These are phyloP conservation scores for Apis florea DNA, from an alignment of 1,140 invertebrate species.

Conservation along the genomic window DNA sequence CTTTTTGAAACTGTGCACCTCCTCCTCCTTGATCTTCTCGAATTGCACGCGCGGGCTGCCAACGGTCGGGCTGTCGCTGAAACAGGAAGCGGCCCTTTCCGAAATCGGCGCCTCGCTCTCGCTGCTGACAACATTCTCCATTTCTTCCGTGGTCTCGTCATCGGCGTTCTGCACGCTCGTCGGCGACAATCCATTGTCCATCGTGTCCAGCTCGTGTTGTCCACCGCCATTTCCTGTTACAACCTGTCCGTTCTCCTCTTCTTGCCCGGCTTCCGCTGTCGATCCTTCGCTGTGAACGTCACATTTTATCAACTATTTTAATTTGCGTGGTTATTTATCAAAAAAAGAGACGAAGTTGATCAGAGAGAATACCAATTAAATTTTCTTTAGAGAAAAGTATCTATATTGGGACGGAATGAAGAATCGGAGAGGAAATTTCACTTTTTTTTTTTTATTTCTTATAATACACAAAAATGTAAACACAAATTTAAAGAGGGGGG, in stretches of 20 bases:
- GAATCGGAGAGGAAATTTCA: too few relatives aligned
- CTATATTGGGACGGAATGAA: too few relatives aligned
- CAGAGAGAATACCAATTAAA: too few relatives aligned
- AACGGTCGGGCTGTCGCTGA: constrained; percentile 68
- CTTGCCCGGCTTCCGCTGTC: constrained; percentile 68
- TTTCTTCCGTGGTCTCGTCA: constrained; percentile 55
- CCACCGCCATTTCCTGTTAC: constrained; percentile 51
- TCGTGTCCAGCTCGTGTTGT: constrained; percentile 55
- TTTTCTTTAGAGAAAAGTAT: too few relatives aligned
- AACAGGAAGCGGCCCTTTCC: constrained; percentile 76
- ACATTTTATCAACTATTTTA: not conserved
- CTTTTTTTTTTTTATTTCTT: too few relatives aligned
- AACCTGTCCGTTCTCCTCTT: constrained; percentile 67
- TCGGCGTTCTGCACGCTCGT: constrained; percentile 55
- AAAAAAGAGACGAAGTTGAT: too few relatives aligned
- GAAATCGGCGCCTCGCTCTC: constrained; percentile 79
- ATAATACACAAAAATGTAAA: too few relatives aligned
- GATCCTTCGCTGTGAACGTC: constrained; percentile 73
- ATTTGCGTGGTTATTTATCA: too few relatives aligned
- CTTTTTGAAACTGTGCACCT: constrained; percentile 3
- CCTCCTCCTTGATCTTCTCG: constrained; percentile 76
- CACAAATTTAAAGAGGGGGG: too few relatives aligned
- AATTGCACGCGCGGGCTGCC: constrained; percentile 79
- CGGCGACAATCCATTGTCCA: constrained; percentile 65
- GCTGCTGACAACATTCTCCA: constrained; percentile 59